These are phyloP conservation scores for Darevskia nairensis DNA, from an alignment of 2,797 vertebrate genomes.

Conservation along the genomic window DNA sequence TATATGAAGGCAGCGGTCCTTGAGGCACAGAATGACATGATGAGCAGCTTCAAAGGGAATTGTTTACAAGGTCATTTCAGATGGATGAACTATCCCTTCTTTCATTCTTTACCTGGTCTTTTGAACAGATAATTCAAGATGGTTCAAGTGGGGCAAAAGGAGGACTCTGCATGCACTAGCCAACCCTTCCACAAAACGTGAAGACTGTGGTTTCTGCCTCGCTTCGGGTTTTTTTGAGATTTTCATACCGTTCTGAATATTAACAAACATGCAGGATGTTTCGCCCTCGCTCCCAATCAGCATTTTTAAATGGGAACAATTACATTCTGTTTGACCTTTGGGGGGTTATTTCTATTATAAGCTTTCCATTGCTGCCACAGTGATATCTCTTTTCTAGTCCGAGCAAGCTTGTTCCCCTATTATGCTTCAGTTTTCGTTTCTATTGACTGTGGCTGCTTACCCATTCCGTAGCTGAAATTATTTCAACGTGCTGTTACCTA, in stretches of 20 bases:
- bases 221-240: no score
- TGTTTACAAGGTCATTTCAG: slow-evolving; percentile 4
- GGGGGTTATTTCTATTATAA: slow-evolving; percentile 11
- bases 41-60: slow-evolving; percentile 10
- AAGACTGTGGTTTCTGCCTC: no score
- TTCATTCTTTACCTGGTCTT: not conserved
- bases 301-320: not conserved
- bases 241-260: not conserved
- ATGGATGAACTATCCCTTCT: not conserved
- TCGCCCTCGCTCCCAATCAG: not conserved
- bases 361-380: slow-evolving; percentile 1
- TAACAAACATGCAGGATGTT: not conserved
- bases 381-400: slow-evolving; percentile 1
- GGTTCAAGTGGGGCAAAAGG: not conserved
- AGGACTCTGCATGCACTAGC: no score
- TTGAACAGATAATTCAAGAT: not conserved
- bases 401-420: slow-evolving; percentile 4
- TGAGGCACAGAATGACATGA: slow-evolving; percentile 10
- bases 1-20: slow-evolving; percentile 4
- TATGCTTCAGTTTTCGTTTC: slow-evolving; percentile 17
- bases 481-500: not conserved
- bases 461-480: not conserved
- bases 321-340: not conserved
- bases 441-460: not conserved
- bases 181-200: not conserved